A percentile compares a stretch with the other conserved stretches of the same genome.
phyloP scores from a whole-genome alignment of 2,113 vertebrate species.

The Pseudolaguvia tuberculata region DNA sequence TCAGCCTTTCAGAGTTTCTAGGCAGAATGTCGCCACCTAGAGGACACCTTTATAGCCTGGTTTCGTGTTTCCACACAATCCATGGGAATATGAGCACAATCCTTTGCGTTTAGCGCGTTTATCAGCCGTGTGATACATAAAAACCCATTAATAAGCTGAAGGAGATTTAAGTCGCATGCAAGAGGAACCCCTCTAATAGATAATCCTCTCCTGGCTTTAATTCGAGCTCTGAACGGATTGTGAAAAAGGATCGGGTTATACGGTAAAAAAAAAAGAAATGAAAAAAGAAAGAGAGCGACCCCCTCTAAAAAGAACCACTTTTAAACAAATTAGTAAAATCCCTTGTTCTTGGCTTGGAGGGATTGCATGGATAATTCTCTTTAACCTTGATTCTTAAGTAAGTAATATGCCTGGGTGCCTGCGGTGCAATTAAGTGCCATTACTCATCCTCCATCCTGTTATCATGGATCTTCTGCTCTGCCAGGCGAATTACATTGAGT shows the following conservation, averaged over 20 bases:
- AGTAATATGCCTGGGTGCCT: conserved; percentile 68
- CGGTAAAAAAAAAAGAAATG: conserved; percentile 7
- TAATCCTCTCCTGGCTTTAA: conserved; percentile 40
- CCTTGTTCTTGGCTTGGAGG: conserved; percentile 46
- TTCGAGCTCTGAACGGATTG: conserved; percentile 34
- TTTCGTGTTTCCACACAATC: conserved; percentile 21
- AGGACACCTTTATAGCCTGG: conserved; percentile 57
- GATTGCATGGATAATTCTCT: conserved; percentile 61
- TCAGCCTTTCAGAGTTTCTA: conserved; percentile 36
- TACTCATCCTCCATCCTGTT: conserved; percentile 65
- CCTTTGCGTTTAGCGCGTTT: not conserved
- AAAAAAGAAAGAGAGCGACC: no score
- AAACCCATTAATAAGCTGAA: conserved; percentile 6
- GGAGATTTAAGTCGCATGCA: conserved; percentile 4
- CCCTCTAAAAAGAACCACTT: no score
- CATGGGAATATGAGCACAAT: not conserved
- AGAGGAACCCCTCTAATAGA: conserved; percentile 9
- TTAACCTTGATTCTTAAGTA: conserved; percentile 68
- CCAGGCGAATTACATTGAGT: conserved; percentile 68
- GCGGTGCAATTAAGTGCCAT: conserved; percentile 69
- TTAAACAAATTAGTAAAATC: conserved; percentile 58
- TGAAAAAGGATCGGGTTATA: conserved; percentile 50
- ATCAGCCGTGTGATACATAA: not conserved
- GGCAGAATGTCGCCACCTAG: conserved; percentile 73
- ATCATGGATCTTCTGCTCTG: conserved; percentile 59